Evolutionary conservation across 2,797 vertebrate genomes (phyloP).

Genomic region (Lycodopsis pacificus): DNA sequence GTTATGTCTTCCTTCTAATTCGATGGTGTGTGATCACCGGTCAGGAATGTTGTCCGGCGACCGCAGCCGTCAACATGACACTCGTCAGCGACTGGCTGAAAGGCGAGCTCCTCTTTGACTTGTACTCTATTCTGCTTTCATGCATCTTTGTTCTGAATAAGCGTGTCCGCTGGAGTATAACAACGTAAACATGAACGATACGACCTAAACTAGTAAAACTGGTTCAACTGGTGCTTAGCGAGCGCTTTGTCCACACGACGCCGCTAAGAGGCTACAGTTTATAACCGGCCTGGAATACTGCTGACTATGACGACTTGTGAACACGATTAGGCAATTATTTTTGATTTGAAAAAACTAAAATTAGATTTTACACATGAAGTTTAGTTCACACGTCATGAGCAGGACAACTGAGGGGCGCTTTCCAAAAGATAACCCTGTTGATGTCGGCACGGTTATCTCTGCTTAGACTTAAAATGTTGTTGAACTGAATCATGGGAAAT

Average conservation of each 20-base stretch:
- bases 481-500: not conserved
- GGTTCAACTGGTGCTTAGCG: constrained; percentile 30
- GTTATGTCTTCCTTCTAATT: constrained; percentile 5
- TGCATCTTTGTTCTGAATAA: constrained; percentile 15
- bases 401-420: not conserved
- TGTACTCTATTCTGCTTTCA: not conserved
- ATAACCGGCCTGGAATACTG: not conserved
- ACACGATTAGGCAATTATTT: no score
- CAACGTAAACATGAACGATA: constrained; percentile 26
- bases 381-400: not conserved
- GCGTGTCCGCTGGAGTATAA: constrained; percentile 1
- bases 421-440: not conserved
- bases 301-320: no score
- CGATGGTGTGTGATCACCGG: not conserved
- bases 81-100: not conserved
- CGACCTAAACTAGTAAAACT: constrained; percentile 34
- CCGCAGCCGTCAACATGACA: not conserved
- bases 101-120: constrained; percentile 16
- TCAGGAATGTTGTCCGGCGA: constrained; percentile 44
- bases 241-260: not conserved
- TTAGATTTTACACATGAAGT: not conserved
- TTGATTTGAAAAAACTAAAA: no score
- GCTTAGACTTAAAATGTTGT: not conserved
- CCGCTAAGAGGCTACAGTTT: not conserved
- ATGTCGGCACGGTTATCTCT: no score